Conservation (phyloP, 2,113 vertebrate genomes). For the Cephalopterus ornatus region DNA sequence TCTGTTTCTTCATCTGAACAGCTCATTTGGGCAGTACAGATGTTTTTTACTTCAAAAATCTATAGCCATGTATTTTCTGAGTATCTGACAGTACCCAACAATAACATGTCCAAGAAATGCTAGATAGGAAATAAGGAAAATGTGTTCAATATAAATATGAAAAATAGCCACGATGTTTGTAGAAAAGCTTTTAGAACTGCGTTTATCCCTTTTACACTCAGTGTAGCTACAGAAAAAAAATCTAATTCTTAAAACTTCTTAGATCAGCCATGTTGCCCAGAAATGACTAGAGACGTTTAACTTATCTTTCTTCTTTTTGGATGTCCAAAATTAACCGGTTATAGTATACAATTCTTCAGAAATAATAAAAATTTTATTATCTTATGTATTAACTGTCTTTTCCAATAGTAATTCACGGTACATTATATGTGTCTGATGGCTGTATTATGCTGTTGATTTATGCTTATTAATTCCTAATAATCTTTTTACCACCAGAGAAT, state of each 20-base stretch:
- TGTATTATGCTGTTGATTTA: background rate
- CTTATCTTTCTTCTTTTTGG: background rate
- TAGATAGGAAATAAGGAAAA: background rate
- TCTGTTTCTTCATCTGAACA: background rate
- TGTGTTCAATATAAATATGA: background rate
- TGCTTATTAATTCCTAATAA: background rate
- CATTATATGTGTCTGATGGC: background rate
- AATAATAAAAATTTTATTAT: background rate
- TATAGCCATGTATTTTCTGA: background rate
- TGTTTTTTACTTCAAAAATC: background rate
- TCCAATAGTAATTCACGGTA: background rate
- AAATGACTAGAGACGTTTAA: background rate
- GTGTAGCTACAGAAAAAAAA: background rate
- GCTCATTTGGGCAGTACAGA: background rate
- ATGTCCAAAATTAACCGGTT: background rate
- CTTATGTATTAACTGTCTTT: background rate
- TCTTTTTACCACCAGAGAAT: background rate
- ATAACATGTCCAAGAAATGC: background rate
- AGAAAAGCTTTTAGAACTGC: background rate
- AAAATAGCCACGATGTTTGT: background rate
- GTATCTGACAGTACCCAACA: background rate
- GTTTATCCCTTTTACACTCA: background rate
- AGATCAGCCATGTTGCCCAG: background rate
- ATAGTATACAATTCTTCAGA: background rate
- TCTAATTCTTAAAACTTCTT: background rate